Conservation (phyloP, 1,140 invertebrate species). For the Drosophila murphyi region DNA sequence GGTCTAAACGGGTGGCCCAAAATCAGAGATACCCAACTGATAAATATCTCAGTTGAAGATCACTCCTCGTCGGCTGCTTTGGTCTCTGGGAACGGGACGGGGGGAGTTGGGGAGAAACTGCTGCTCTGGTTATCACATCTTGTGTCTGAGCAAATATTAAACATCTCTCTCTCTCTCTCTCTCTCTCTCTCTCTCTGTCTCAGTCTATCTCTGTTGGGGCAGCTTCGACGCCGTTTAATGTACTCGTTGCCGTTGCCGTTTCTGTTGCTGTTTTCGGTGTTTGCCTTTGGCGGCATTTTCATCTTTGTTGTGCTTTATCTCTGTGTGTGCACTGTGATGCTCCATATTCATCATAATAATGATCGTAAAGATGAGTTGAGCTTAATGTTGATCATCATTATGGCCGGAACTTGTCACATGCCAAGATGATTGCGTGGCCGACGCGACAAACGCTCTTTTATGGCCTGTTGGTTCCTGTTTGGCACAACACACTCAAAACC, state of each 20-base stretch:
- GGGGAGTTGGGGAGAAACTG: conserved; percentile 19
- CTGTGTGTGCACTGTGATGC: conserved; percentile 50
- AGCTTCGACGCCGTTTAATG: conserved; percentile 55
- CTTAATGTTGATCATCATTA: conserved; percentile 50
- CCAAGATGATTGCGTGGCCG: conserved; percentile 52
- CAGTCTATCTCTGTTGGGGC: background rate
- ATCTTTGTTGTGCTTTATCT: conserved; percentile 55
- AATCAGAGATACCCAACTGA: conserved; percentile 18
- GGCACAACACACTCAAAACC: background rate
- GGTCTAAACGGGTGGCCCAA: conserved; percentile 41
- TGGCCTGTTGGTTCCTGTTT: conserved; percentile 58
- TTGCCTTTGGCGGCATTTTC: conserved; percentile 72
- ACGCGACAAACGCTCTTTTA: conserved; percentile 27
- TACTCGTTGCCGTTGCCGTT: background rate
- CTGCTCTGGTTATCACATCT: conserved; percentile 66
- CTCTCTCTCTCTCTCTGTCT: too few species aligned
- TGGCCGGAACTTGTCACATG: conserved; percentile 78
- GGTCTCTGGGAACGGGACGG: background rate
- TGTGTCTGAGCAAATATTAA: conserved; percentile 66
- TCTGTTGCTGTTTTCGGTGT: conserved; percentile 28
- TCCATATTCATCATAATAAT: conserved; percentile 56
- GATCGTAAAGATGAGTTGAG: conserved; percentile 32
- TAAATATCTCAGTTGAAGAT: conserved; percentile 21
- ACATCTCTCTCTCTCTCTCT: conserved; percentile 31
- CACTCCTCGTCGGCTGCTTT: conserved; percentile 27